Conservation (phyloP, 37 sponge, comb jelly and placozoan genomes). For the Axinella damicornis region DNA sequence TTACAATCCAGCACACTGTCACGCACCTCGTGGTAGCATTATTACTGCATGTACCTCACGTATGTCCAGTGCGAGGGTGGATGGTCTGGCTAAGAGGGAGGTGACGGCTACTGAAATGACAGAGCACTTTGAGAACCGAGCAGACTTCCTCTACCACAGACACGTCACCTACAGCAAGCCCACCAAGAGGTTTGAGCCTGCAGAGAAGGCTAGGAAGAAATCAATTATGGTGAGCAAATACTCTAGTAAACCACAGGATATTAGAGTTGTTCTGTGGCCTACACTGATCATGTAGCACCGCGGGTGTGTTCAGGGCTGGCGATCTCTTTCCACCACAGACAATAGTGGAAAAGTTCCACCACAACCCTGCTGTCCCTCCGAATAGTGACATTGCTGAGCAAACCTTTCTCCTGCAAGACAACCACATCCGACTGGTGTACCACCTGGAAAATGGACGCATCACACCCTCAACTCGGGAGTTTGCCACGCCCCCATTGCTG, state of each 20-base stretch:
- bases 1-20: too few species aligned
- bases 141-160: constrained; percentile 81
- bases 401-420: constrained; percentile 72
- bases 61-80: constrained; percentile 88
- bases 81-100: constrained; percentile 84
- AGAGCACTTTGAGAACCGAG: constrained; percentile 78
- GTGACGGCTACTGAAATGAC: constrained; percentile 73
- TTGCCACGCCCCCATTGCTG: constrained; percentile 58
- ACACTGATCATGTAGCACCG: neutral
- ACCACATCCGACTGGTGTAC: constrained; percentile 75
- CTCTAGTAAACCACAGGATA: neutral
- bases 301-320: too few species aligned
- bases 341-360: constrained; percentile 82
- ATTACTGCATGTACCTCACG: too few species aligned
- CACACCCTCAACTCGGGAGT: constrained; percentile 83
- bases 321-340: constrained; percentile 6
- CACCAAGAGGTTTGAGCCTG: constrained; percentile 65
- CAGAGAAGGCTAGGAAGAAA: constrained; percentile 25
- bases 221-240: constrained; percentile 55
- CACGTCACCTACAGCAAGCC: constrained; percentile 64
- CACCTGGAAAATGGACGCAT: constrained; percentile 86
- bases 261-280: too few species aligned
- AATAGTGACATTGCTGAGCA: constrained; percentile 83
- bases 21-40: too few species aligned
- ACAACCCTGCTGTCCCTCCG: constrained; percentile 73